Conservation (phyloP, 2,797 vertebrate species). For the Toxotes lorentzi region DNA sequence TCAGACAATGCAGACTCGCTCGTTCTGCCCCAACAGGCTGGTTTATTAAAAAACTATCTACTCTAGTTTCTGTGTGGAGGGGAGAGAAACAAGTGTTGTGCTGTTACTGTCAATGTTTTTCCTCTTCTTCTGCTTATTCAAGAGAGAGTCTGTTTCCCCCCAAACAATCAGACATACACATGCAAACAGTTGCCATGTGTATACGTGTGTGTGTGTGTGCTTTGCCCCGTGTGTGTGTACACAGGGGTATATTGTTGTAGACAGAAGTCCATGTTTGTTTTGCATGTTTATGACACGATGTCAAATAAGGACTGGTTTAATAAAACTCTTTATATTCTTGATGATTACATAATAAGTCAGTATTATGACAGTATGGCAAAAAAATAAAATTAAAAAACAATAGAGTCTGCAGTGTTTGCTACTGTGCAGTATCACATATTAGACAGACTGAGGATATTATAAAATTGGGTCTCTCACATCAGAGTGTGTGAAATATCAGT, state of each 20-base stretch:
- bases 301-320: constrained; percentile 26
- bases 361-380: constrained; percentile 21
- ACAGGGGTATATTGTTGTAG: constrained; percentile 17
- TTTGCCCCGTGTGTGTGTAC: too few species aligned
- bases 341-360: constrained; percentile 49
- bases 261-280: constrained; percentile 28
- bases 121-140: constrained; percentile 24
- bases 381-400: too few species aligned
- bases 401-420: neutral
- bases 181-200: constrained; percentile 51
- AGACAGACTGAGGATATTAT: constrained; percentile 9
- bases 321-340: constrained; percentile 35
- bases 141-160: constrained; percentile 14
- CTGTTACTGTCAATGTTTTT: constrained; percentile 22
- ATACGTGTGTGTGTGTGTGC: too few species aligned
- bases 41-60: constrained; percentile 52
- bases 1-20: constrained; percentile 28
- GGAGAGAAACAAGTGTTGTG: constrained; percentile 28
- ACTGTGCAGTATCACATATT: neutral
- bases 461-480: constrained; percentile 41
- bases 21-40: constrained; percentile 44
- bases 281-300: constrained; percentile 33
- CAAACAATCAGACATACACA: constrained; percentile 28
- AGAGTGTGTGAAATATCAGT: constrained; percentile 14
- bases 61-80: constrained; percentile 25